Evolutionary conservation across 2,888 invertebrate species (phyloP), one percentile per base, ranked within the genome.

Genomic region (Phymatocera aterrima): DNA sequence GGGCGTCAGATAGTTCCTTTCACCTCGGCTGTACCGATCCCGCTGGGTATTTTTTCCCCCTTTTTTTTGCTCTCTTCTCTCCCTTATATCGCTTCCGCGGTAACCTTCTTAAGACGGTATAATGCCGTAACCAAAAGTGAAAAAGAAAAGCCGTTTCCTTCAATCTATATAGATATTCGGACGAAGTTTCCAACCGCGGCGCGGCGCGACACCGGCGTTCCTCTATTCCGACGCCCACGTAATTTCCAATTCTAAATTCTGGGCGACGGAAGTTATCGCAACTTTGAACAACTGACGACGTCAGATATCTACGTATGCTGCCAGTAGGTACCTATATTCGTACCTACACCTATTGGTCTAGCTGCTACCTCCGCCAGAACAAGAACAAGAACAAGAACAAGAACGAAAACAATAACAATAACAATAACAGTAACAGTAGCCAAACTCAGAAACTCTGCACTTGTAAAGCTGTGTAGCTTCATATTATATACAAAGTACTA

Each of bases 231-330:
- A 51, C 68, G 12, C 68, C 43, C 21, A 57, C 37, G 24, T 43
- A 75, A 75, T 75, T 57, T 75, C 28, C 57, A 75, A 75, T 75
- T 24, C 57, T 40, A 57, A 43, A 57, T 57, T 57, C 57, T 40
- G 37, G 54, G 8, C 40, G 40, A 37, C 15, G 60, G 57, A 54
- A 54, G 60, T 54, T 54, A 60, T 75, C 75, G 75, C 75, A 57
- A 57, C 57, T 75, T n/a, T 37, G 40, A 57, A 60, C 57, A 34
- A 15, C 18, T n/a, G n/a, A n/a, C 34, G 31, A 34, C 18, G 12
- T 72, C 72, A 21, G 51, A 34, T 72, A 46, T 68, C 43, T 72
- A 21, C 15, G 68, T 31, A 34, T 28, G 31, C 28, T 64, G 6
- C 34, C n/a, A n/a, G n/a, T n/a, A n/a, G n/a, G n/a, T 65, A 40